phyloP scores from a whole-genome alignment of 2,797 vertebrate genomes.

The Alca torda region DNA sequence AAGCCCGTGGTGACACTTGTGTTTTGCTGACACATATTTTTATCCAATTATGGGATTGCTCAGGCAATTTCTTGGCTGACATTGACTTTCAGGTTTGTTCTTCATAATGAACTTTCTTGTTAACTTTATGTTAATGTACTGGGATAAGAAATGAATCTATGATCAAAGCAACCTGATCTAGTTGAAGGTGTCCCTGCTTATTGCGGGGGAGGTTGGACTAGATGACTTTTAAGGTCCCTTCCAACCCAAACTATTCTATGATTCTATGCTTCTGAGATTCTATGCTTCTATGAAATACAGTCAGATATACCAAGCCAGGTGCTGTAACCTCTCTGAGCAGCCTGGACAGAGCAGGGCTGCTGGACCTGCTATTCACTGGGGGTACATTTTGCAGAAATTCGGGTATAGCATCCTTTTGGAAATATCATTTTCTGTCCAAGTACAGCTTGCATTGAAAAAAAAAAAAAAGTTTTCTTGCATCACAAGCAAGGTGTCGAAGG shows the following conservation, averaged over 20 bases:
- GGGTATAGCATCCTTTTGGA: not conserved
- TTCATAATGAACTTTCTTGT: slow-evolving; percentile 27
- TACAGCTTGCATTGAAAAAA: not conserved
- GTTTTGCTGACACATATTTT: not conserved
- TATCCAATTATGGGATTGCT: not conserved
- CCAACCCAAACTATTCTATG: not conserved
- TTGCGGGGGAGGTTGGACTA: not conserved
- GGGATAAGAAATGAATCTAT: not conserved
- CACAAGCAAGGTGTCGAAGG: not conserved
- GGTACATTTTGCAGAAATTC: not conserved
- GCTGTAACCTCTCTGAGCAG: not conserved
- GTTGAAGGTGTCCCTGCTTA: not conserved
- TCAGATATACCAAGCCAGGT: not conserved
- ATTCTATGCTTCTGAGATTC: not conserved
- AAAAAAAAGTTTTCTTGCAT: not conserved
- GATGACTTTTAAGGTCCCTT: not conserved
- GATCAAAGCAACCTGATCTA: not conserved
- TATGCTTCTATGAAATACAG: not conserved
- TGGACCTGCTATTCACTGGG: not conserved
- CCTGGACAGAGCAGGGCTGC: not conserved
- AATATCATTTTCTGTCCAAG: not conserved
- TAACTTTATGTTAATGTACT: slow-evolving; percentile 19
- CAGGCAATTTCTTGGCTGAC: not conserved
- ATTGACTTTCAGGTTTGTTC: slow-evolving; percentile 4
- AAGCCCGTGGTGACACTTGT: not conserved